Percentiles rank a stretch among this genome's conserved stretches.
These are phyloP conservation scores for Pachyuromys duprasi DNA, from an alignment of 2,797 vertebrate species.

Conservation along the genomic window DNA sequence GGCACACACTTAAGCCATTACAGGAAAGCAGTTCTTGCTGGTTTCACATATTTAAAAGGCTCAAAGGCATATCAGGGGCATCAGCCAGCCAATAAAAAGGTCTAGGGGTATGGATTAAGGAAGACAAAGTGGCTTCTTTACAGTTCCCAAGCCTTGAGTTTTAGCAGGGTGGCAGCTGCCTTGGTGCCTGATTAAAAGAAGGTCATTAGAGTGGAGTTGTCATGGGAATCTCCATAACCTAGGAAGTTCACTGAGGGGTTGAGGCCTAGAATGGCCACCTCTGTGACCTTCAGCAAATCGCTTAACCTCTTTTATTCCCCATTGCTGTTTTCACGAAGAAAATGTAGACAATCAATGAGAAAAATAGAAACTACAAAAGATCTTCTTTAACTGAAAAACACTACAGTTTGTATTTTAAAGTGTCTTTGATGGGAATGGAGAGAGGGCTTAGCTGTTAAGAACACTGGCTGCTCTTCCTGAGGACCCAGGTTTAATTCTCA, in stretches of 20 bases:
- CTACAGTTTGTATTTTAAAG: neutral
- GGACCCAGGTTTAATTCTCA: neutral
- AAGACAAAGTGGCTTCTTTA: neutral
- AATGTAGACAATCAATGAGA: conserved; percentile 11
- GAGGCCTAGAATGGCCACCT: conserved; percentile 22
- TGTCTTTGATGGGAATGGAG: neutral
- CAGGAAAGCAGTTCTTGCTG: neutral
- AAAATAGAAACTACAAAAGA: conserved; percentile 8
- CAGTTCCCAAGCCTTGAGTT: neutral
- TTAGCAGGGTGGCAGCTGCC: neutral
- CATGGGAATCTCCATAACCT: conserved; percentile 56
- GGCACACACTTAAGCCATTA: neutral
- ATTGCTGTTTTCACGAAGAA: conserved; percentile 18
- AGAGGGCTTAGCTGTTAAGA: neutral
- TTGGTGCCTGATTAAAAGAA: conserved; percentile 64
- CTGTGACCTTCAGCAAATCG: conserved; percentile 57
- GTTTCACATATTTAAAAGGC: neutral
- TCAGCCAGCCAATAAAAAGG: neutral
- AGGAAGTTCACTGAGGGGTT: conserved; percentile 16
- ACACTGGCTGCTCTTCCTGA: neutral
- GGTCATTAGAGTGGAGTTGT: conserved; percentile 51
- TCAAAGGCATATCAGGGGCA: neutral
- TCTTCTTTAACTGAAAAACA: conserved; percentile 8
- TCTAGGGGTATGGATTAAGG: neutral
- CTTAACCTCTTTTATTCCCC: conserved; percentile 1